These are phyloP conservation scores for Steatornis caripensis DNA, from an alignment of 2,113 vertebrate species.

Conservation along the genomic window DNA sequence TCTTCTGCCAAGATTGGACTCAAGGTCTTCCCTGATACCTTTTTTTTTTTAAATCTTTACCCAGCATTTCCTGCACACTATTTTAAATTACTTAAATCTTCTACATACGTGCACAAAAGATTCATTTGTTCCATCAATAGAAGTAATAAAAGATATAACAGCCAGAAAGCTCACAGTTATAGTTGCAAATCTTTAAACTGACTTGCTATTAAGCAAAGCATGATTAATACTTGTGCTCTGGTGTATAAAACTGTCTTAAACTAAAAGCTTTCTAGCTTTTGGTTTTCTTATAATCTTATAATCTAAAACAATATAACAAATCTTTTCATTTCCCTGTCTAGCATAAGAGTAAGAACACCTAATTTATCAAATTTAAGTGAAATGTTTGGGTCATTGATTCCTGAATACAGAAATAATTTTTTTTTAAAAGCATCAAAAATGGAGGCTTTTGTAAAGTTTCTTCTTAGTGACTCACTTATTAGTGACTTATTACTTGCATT, in stretches of 20 bases:
- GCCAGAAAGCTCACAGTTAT: neutral
- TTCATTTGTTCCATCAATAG: neutral
- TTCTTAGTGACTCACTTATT: neutral
- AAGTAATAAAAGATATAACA: neutral
- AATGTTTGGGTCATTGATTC: neutral
- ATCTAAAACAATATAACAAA: neutral
- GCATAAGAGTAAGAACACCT: neutral
- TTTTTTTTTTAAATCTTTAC: neutral
- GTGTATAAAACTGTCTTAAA: neutral
- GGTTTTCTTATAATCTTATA: neutral
- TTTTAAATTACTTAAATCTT: neutral
- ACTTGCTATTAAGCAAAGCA: neutral
- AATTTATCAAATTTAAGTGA: neutral
- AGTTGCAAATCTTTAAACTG: neutral
- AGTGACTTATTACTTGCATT: neutral
- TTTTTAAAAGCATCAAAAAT: neutral
- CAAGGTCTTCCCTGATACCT: neutral
- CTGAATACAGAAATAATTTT: neutral
- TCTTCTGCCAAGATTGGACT: neutral
- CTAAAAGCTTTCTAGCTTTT: neutral
- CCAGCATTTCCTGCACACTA: neutral
- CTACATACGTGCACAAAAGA: neutral
- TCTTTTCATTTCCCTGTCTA: neutral
- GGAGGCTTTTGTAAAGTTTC: neutral
- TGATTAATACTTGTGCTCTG: neutral